Evolutionary conservation across 2,113 vertebrate genomes (phyloP).

Genomic region (Harpagus bidentatus): DNA sequence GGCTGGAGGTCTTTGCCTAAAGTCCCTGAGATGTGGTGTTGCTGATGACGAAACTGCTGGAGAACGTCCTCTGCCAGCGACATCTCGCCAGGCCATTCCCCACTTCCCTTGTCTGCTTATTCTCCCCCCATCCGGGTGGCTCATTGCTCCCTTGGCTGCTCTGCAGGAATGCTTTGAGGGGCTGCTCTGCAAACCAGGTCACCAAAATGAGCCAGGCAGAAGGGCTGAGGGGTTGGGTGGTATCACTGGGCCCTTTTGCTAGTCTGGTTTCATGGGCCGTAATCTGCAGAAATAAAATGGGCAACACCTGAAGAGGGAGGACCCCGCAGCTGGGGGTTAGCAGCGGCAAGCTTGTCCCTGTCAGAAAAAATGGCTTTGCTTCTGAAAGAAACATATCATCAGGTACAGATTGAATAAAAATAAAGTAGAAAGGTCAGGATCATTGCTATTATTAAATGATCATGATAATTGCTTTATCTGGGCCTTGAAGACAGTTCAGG

Average conservation of each 20-base stretch:
- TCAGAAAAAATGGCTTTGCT: background rate
- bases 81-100: background rate
- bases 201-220: background rate
- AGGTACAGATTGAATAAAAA: background rate
- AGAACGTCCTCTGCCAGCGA: background rate
- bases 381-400: background rate
- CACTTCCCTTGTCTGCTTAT: background rate
- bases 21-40: background rate
- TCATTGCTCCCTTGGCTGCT: background rate
- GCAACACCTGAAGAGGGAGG: background rate
- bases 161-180: background rate
- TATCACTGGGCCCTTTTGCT: background rate
- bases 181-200: background rate
- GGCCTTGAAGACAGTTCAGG: background rate
- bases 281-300: background rate
- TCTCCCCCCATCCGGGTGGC: background rate
- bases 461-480: background rate
- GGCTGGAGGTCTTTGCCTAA: background rate
- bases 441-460: background rate
- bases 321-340: background rate
- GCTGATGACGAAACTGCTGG: background rate
- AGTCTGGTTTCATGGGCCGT: background rate
- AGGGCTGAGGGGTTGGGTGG: background rate
- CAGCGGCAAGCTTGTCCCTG: background rate
- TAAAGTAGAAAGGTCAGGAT: background rate